These are phyloP conservation scores for Tetragonisca angustula DNA, from an alignment of 2,888 invertebrate species.

Conservation along the genomic window DNA sequence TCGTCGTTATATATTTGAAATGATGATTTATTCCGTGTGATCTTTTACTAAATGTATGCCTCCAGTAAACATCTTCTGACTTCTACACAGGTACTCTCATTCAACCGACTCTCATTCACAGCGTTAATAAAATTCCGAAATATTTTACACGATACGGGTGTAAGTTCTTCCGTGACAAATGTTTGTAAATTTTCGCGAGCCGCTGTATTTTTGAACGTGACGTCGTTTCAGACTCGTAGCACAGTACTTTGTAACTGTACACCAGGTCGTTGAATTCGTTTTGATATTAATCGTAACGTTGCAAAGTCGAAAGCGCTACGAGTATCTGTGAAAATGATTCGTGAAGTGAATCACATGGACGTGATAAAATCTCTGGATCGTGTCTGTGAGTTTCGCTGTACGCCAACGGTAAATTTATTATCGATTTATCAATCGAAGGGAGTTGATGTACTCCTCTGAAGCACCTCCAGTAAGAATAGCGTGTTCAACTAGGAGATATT, in stretches of 20 bases:
- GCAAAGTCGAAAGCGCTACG: background rate
- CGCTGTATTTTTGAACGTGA: background rate
- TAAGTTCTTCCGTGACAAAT: too few relatives aligned
- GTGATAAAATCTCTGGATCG: background rate
- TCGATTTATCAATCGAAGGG: background rate
- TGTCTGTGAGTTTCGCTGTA: background rate
- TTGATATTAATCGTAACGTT: background rate
- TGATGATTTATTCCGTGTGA: too few relatives aligned
- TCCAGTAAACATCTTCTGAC: too few relatives aligned
- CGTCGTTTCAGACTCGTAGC: background rate
- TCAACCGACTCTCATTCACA: too few relatives aligned
- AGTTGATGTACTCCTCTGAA: background rate
- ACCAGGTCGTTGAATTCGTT: background rate
- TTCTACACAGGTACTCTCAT: too few relatives aligned
- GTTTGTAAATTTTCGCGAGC: too few relatives aligned
- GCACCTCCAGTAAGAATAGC: background rate
- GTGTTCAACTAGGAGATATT: background rate
- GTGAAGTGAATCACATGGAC: background rate
- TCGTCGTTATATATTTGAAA: too few relatives aligned
- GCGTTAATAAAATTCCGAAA: too few relatives aligned
- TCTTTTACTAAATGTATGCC: too few relatives aligned
- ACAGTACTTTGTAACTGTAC: background rate
- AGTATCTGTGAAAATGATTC: background rate
- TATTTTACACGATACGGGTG: too few relatives aligned
- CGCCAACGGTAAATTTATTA: background rate